These are phyloP conservation scores for Apteryx owenii DNA, from an alignment of 2,113 vertebrate species.

Conservation along the genomic window DNA sequence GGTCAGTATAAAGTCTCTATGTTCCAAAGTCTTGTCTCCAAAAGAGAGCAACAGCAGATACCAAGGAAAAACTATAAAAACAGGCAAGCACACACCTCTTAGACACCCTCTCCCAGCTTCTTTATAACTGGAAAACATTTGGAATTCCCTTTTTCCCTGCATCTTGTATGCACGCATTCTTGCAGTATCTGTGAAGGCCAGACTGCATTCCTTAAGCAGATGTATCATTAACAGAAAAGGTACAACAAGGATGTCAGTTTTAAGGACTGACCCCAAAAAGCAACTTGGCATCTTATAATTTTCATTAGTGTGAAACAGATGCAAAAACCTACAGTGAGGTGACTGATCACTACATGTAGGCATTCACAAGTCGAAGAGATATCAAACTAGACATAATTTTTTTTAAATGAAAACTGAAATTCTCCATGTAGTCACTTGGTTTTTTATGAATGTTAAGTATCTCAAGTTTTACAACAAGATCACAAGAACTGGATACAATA, in stretches of 20 bases:
- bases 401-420: not conserved
- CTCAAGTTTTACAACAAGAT: not conserved
- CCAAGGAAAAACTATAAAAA: not conserved
- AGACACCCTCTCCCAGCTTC: not conserved
- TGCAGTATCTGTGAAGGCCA: not conserved
- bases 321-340: not conserved
- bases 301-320: not conserved
- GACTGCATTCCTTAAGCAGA: not conserved
- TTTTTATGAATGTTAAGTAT: not conserved
- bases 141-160: not conserved
- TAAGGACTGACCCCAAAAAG: not conserved
- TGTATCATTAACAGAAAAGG: not conserved
- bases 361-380: not conserved
- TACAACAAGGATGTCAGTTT: accelerated
- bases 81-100: not conserved
- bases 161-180: not conserved
- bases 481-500: not conserved
- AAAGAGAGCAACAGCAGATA: not conserved
- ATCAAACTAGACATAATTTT: not conserved
- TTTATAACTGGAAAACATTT: not conserved
- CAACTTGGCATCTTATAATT: not conserved
- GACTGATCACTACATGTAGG: not conserved
- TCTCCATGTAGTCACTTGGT: not conserved
- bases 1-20: not conserved
- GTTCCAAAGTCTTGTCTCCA: not conserved